phyloP scores from a whole-genome alignment of 2,113 vertebrate species.

The Phocoena sinus region DNA sequence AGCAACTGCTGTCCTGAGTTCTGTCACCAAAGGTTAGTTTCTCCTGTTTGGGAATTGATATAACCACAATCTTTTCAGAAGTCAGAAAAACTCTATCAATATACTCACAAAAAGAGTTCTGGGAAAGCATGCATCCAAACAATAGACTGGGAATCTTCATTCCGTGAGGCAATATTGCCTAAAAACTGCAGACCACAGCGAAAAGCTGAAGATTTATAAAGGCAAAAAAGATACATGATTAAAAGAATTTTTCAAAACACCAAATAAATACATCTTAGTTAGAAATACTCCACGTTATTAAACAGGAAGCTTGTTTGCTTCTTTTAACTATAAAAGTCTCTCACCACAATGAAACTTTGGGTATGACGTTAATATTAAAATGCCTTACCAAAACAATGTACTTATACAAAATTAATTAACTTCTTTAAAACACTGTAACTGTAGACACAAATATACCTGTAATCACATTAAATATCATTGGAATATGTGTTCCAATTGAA shows the following conservation, averaged over 20 bases:
- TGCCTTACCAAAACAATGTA: not conserved
- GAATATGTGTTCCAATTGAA: not conserved
- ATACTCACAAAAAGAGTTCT: conserved; percentile 86
- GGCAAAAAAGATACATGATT: not conserved
- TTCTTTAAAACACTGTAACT: not conserved
- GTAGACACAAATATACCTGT: not conserved
- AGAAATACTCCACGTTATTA: not conserved
- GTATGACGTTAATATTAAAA: not conserved
- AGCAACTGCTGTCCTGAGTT: not conserved
- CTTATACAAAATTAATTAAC: not conserved
- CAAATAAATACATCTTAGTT: not conserved
- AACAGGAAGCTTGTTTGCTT: not conserved
- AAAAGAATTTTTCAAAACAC: not conserved
- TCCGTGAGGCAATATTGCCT: conserved; percentile 93
- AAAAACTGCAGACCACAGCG: conserved; percentile 96
- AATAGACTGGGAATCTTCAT: conserved; percentile 88
- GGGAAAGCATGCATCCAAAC: conserved; percentile 87
- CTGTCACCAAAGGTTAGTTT: not conserved
- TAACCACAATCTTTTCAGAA: conserved; percentile 10
- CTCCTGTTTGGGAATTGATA: not conserved
- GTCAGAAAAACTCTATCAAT: not conserved
- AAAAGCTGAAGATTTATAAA: conserved; percentile 82
- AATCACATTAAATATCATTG: not conserved
- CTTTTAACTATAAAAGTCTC: not conserved
- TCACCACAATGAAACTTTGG: not conserved